Conservation (phyloP, 2,797 vertebrate species). For the Phataginus tricuspis region DNA sequence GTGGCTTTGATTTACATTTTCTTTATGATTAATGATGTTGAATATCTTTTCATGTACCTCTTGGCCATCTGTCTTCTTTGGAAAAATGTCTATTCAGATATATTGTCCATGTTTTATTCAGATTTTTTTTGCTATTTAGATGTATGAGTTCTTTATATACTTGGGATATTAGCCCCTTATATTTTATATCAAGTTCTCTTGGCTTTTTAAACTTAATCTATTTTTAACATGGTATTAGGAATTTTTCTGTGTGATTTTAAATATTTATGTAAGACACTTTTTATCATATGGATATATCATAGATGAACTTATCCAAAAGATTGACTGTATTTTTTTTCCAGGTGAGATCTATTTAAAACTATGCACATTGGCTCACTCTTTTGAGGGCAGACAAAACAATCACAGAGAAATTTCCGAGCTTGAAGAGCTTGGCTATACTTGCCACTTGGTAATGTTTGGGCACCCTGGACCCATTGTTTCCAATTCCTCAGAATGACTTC, state of each 20-base stretch:
- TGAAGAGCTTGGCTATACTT: background rate
- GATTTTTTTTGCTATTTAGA: background rate
- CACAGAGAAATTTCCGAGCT: too few species aligned
- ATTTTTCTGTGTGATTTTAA: background rate
- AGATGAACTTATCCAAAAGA: background rate
- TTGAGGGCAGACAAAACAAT: background rate
- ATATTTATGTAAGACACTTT: background rate
- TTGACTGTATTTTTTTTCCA: background rate
- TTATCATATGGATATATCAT: background rate
- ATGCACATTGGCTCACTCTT: background rate
- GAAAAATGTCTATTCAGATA: background rate
- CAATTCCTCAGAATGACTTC: background rate
- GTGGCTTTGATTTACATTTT: background rate
- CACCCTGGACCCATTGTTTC: background rate
- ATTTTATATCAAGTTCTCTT: background rate
- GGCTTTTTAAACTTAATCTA: background rate
- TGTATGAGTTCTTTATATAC: background rate
- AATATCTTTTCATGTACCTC: background rate
- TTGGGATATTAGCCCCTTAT: background rate
- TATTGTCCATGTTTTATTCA: background rate
- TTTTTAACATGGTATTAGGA: background rate
- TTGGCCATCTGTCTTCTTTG: background rate
- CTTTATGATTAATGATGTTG: background rate
- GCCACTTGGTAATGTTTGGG: background rate
- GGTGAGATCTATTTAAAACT: background rate